Base-by-base conservation (phyloP, 2,888 invertebrate species). In the Nomada hirtipes region DNA sequence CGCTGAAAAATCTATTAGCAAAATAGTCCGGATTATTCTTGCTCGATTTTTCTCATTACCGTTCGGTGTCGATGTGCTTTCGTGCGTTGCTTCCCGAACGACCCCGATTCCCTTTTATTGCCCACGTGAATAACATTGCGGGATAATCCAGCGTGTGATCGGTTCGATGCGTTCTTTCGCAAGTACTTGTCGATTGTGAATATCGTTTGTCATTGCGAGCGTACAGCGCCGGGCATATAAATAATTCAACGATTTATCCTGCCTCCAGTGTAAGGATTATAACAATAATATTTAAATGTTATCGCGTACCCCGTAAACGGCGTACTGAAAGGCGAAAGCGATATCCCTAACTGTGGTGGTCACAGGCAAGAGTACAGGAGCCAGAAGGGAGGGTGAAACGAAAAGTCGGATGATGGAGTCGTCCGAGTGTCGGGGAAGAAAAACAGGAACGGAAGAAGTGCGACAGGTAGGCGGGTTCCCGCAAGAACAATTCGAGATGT, bases 401-500 rank as follows among this genome's bases (percentile, higher is more conserved):
- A 63, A 70, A 71, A 84, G 76, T 73, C 52, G 55, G 73, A 75
- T 71, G 74, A 69, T 42, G 64, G 72, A 78, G 79, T 55, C 67
- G 77, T 61, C 63, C 65, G 75, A 73, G 76, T 59, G 77, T 71
- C 63, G 67, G 55, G 47, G 70, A 68, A 82, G 83, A 82, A 81
- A 83, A 81, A 74, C 70, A 83, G 69, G 77, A n/a, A 71, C 44
- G 77, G 72, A 73, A 70, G 76, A 61, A 81, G 83, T 71, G 87
- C 85, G 87, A 87, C 87, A 87, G 87, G 85, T 87, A 87, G 87
- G 87, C 85, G 87, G 87, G 81, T 79, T 87, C 89, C 87, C 85
- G 86, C 75, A 88, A 90, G 89, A 89, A 89, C 89, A 90, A 91
- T 91, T 90, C 82, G 86, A 87, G 90, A 91, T 92, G 90, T 92